Evolutionary conservation across 2,797 vertebrate species (phyloP).

Genomic region (Nannoperca australis): DNA sequence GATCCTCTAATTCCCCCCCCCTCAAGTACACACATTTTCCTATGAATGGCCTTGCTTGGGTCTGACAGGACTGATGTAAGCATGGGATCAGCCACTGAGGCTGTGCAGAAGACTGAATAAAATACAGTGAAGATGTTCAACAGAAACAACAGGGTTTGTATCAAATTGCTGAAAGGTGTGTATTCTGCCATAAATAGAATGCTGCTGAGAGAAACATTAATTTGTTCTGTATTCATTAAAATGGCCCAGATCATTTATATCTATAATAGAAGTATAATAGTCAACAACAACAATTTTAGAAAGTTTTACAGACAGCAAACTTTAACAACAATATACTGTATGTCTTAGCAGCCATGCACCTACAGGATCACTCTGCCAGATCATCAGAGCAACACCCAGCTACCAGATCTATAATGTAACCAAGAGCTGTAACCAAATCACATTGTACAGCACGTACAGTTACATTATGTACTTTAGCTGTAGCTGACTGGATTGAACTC

Average conservation of each 20-base stretch:
- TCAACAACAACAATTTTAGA: background rate
- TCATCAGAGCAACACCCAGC: background rate
- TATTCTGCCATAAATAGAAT: background rate
- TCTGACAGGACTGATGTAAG: constrained; percentile 51
- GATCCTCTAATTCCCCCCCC: constrained; percentile 52
- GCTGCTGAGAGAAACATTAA: background rate
- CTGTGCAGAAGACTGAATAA: constrained; percentile 3
- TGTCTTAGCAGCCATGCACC: background rate
- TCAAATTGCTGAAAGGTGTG: background rate
- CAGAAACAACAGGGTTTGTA: background rate
- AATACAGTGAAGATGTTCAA: constrained; percentile 3
- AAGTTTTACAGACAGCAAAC: constrained; percentile 1
- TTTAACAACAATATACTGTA: background rate
- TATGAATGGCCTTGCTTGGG: constrained; percentile 42
- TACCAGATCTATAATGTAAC: background rate
- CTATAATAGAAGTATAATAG: background rate
- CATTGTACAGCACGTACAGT: background rate
- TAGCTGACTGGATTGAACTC: background rate
- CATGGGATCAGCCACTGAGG: constrained; percentile 28
- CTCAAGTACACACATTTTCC: constrained; percentile 68
- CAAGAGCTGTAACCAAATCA: background rate
- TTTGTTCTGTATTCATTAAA: background rate
- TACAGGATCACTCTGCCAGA: background rate
- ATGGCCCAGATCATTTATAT: background rate
- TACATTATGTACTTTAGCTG: background rate